These are phyloP conservation scores for Lacerta viridis DNA, from an alignment of 2,797 vertebrate species.

Conservation along the genomic window DNA sequence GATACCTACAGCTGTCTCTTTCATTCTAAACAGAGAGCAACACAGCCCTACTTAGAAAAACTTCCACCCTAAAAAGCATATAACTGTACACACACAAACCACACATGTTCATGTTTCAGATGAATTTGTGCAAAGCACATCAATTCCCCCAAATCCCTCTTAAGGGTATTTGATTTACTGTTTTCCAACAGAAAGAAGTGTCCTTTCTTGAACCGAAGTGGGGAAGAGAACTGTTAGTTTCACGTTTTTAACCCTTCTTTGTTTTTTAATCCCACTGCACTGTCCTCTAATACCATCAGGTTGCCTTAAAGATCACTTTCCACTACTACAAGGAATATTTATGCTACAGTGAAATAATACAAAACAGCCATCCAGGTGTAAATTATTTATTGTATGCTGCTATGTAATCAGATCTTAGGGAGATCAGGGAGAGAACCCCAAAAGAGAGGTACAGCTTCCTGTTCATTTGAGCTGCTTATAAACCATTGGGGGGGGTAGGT, in stretches of 20 bases:
- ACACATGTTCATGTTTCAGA: background rate
- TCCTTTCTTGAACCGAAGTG: background rate
- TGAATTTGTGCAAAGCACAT: background rate
- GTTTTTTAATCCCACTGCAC: background rate
- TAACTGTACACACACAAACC: background rate
- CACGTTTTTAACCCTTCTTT: background rate
- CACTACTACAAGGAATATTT: background rate
- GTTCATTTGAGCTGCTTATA: background rate
- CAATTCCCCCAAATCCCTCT: background rate
- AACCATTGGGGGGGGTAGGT: background rate
- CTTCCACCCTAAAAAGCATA: background rate
- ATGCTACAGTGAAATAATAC: background rate
- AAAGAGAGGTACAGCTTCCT: background rate
- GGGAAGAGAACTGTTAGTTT: background rate
- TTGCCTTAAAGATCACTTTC: background rate
- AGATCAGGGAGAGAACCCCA: too few species aligned
- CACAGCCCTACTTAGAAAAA: background rate
- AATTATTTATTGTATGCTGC: too few species aligned
- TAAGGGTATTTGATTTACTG: background rate
- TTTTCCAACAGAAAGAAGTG: accelerated
- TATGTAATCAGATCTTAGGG: background rate
- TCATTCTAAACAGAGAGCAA: conserved; percentile 29
- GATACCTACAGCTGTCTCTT: conserved; percentile 9
- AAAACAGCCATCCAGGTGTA: background rate
- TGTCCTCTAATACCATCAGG: background rate